Evolutionary conservation across 2,797 vertebrate genomes (phyloP), one percentile per base, ranked within the genome.

Genomic region (Anguilla pacifica): DNA sequence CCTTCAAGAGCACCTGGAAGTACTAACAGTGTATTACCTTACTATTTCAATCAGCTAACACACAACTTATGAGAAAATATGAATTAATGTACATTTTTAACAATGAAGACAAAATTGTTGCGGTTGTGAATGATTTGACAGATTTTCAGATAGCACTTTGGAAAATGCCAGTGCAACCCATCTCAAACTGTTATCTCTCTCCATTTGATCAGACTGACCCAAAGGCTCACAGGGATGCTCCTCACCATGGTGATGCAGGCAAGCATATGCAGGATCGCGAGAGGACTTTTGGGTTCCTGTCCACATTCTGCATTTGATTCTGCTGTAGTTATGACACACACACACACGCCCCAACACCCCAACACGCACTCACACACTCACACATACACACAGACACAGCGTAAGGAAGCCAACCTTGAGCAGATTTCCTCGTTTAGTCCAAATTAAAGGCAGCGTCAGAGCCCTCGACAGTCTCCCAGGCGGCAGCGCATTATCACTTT

Each of bases 401-500:
- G 46, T 46, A 51, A n/a, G 49, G 46, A 83, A n/a, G 46, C 17
- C n/a, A 35, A 84, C 9, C 7, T 22, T 1, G 2, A 77, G 6
- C 85, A 74, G 49, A 51, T 77, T 35, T 77, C n/a, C 25, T n/a
- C 43, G 11, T 67, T 64, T 70, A 67, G 61, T 67, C 61, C 43
- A 77, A 79, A 74, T 55, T 51, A 74, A 86, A 86, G 46, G 43
- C 67, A 6, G 49, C 59, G 35, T 72, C 59, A n/a, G 15, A 85
- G 19, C 84, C 51, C 84, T 85, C 57, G 15, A 39, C 39, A 25
- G 31, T 10, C 35, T 87, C 86, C 79, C 55, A 39, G 39, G 43
- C 61, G 59, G 35, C 22, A 67, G 55, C 15, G 35, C 59, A 64
- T 67, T 72, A 86, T 81, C 70, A 3, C 70, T 86, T 86, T 86